These are phyloP conservation scores for Andrena dorsata DNA, from an alignment of 2,888 invertebrate genomes.

Conservation along the genomic window DNA sequence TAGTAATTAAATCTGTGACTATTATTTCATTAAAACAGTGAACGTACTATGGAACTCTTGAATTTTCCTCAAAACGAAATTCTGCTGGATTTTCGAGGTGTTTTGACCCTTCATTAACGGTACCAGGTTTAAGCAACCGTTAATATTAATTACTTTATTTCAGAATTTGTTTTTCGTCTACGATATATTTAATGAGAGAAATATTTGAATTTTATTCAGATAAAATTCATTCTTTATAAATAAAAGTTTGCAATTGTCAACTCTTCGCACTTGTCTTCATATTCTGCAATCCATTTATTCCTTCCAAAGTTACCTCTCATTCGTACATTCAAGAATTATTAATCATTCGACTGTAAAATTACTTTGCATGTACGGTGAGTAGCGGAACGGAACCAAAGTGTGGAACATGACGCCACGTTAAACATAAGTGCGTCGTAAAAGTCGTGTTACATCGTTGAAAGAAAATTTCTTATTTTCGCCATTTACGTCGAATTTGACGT, in stretches of 20 bases:
- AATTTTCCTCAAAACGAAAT: too few relatives aligned
- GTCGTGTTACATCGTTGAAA: background rate
- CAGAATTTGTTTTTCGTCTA: too few relatives aligned
- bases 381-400: background rate
- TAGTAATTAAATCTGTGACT: too few relatives aligned
- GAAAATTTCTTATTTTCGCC: conserved; percentile 35
- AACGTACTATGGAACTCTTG: too few relatives aligned
- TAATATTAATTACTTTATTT: too few relatives aligned
- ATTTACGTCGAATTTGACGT: conserved; percentile 19
- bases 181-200: too few relatives aligned
- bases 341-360: background rate
- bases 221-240: background rate
- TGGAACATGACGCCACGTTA: background rate
- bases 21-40: too few relatives aligned
- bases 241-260: background rate
- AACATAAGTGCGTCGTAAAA: conserved; percentile 14
- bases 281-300: background rate
- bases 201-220: too few relatives aligned
- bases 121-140: too few relatives aligned
- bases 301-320: background rate
- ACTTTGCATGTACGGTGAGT: background rate
- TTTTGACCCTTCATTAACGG: too few relatives aligned
- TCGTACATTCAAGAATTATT: background rate
- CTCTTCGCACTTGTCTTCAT: background rate
- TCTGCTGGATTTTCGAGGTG: too few relatives aligned